Conservation (phyloP, 2,113 vertebrate genomes). For the Quiscalus mexicanus region DNA sequence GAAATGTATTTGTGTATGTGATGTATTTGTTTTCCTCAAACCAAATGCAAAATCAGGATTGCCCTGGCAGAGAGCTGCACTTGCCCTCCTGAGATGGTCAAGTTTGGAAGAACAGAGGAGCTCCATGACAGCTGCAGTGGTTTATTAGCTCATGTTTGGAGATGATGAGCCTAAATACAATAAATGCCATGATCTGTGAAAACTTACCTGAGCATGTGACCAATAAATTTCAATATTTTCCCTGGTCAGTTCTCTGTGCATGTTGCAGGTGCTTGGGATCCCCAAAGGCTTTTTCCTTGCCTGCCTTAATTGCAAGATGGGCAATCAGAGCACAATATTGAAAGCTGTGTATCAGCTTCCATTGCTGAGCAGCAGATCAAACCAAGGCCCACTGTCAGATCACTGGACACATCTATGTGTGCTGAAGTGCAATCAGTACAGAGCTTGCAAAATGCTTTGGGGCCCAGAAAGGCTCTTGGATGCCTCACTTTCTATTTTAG, state of each 20-base stretch:
- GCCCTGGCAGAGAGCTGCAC: background rate
- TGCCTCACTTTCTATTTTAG: background rate
- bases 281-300: background rate
- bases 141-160: background rate
- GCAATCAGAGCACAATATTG: background rate
- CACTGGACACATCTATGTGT: rapidly evolving
- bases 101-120: background rate
- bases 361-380: background rate
- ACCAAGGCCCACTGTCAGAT: background rate
- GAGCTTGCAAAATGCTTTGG: background rate
- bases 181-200: background rate
- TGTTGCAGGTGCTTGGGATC: background rate
- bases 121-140: background rate
- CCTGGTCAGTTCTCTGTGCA: background rate
- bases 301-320: background rate
- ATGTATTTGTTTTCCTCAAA: background rate
- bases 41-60: background rate
- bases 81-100: background rate
- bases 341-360: background rate
- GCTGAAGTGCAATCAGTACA: background rate
- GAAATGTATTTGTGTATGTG: background rate
- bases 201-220: background rate
- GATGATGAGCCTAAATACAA: background rate
- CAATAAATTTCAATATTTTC: rapidly evolving
- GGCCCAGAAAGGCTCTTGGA: background rate